Evolutionary conservation across 2,888 invertebrate genomes (phyloP).

Genomic region (Pyrocoelia pectoralis): DNA sequence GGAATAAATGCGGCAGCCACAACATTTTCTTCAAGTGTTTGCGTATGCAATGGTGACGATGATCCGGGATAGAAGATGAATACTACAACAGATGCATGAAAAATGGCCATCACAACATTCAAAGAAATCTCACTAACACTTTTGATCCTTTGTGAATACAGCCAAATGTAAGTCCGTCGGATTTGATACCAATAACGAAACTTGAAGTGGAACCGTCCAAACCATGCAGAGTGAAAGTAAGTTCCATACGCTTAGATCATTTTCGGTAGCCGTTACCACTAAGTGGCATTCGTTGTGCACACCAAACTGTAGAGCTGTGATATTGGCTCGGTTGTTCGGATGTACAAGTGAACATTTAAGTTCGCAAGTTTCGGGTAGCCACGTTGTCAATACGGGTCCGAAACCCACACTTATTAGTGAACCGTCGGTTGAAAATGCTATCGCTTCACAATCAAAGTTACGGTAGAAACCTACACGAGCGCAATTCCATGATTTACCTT

Average conservation of each 20-base stretch:
- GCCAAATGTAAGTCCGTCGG: conserved; percentile 73
- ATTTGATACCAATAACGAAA: conserved; percentile 66
- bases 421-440: conserved; percentile 78
- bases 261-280: conserved; percentile 65
- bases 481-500: conserved; percentile 71
- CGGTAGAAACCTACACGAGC: conserved; percentile 70
- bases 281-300: conserved; percentile 65
- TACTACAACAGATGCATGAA: conserved; percentile 61
- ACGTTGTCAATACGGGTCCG: conserved; percentile 72
- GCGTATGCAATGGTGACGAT: conserved; percentile 64
- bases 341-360: conserved; percentile 67
- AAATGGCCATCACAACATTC: not conserved
- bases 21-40: conserved; percentile 59
- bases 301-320: conserved; percentile 67
- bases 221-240: conserved; percentile 71
- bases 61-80: conserved; percentile 69
- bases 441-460: conserved; percentile 64
- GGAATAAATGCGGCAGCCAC: conserved; percentile 68
- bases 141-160: conserved; percentile 68
- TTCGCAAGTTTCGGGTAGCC: conserved; percentile 68
- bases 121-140: conserved; percentile 64
- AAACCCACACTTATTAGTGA: conserved; percentile 77
- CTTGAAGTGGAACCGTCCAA: conserved; percentile 70
- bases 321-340: conserved; percentile 44
- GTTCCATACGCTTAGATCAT: conserved; percentile 76